Base-by-base conservation (phyloP, 2,888 invertebrate genomes). In the Druceiella hillmani region DNA sequence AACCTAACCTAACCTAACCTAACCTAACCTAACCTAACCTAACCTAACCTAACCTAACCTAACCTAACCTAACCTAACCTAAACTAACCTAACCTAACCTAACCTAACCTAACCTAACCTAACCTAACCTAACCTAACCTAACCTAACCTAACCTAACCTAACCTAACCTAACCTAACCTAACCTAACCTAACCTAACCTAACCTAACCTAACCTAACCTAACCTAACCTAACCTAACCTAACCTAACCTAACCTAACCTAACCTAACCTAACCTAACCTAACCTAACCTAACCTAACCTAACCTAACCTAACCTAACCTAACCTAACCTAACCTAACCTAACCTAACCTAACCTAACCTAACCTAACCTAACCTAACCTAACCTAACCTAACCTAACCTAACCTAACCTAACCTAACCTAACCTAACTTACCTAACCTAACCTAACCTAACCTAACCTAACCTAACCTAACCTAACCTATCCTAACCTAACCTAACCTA, bases 21-120 rank as follows among this genome's bases (percentile, higher is more conserved):
- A n/a, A n/a, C 37, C 37, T 37, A 37, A 37, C 37, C 37, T 34
- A 37, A 37, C 37, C 37, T 30, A 30, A 30, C 30, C 30, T 30
- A 30, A 30, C 30, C 30, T 30, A 30, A 30, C 30, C 30, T 30
- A 30, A 30, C 30, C 30, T 30, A 30, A 30, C 30, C 30, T 30
- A 30, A 30, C 30, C 30, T 30, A 30, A 30, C 30, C 30, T 30
- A 30, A 30, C 30, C 30, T 30, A 30, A 30, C 30, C 30, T 30
- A 30, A 30, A 13, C 30, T 30, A 30, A 30, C 30, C 30, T 30
- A 30, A 30, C 30, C 30, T 30, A 30, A 30, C 30, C 30, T 30
- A 30, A 30, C 30, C 30, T 30, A 30, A 30, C 30, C 30, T 30
- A 30, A 30, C 30, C 30, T 30, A 30, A 30, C 30, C 30, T 30